Conservation (phyloP, 2,797 vertebrate species). For the Anomalospiza imberbis region DNA sequence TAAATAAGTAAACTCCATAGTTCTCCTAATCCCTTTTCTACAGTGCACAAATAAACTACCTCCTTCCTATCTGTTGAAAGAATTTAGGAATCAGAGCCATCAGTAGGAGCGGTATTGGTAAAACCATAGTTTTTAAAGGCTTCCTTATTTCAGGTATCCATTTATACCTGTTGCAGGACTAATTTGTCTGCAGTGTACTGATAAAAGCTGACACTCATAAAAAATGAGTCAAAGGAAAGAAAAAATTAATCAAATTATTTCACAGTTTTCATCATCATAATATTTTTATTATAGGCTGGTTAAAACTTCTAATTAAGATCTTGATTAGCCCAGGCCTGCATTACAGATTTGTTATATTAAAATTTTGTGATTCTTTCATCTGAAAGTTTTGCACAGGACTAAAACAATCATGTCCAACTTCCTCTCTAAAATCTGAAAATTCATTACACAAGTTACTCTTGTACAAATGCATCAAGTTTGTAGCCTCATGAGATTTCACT, state of each 20-base stretch:
- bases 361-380: background rate
- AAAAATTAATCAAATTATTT: background rate
- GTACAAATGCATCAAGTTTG: background rate
- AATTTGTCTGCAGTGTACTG: background rate
- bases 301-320: background rate
- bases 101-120: background rate
- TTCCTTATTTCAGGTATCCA: background rate
- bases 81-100: background rate
- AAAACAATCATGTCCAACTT: background rate
- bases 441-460: background rate
- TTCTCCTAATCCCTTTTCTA: slow-evolving; percentile 3
- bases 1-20: slow-evolving; percentile 50
- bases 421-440: background rate
- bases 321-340: background rate
- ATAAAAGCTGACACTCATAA: background rate
- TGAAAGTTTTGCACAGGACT: background rate
- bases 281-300: background rate
- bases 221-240: background rate
- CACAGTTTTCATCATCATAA: background rate
- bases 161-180: background rate
- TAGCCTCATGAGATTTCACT: background rate
- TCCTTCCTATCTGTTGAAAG: background rate
- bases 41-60: background rate
- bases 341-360: background rate
- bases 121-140: background rate